Conservation (phyloP, 2,888 invertebrate species). For the Meteorus colon region DNA sequence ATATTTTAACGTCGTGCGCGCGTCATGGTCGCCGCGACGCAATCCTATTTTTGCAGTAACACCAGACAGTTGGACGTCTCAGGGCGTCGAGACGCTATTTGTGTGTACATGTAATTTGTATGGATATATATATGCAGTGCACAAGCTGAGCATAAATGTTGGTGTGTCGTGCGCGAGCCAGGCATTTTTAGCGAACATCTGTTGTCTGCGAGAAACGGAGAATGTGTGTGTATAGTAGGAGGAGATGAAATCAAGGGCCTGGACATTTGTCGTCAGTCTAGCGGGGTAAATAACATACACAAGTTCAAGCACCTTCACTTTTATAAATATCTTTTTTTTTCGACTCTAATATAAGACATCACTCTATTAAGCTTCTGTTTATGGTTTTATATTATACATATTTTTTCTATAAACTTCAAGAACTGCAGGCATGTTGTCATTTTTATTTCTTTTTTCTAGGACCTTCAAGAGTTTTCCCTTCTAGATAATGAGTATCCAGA, state of each 20-base stretch:
- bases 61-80: conserved; percentile 71
- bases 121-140: not conserved
- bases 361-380: conserved; percentile 6
- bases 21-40: conserved; percentile 5
- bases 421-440: not conserved
- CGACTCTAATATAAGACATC: not conserved
- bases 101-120: not conserved
- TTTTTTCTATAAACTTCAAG: conserved; percentile 6
- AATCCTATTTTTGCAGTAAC: conserved; percentile 67
- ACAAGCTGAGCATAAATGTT: conserved; percentile 1
- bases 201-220: conserved; percentile 45
- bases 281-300: not conserved
- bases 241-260: conserved; percentile 16
- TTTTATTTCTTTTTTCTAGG: conserved; percentile 2
- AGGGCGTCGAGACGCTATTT: conserved; percentile 38
- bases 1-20: not conserved
- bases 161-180: conserved; percentile 37
- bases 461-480: conserved; percentile 27
- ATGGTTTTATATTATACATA: conserved; percentile 1
- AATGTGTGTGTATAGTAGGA: not conserved
- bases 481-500: conserved; percentile 16
- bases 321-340: conserved; percentile 9
- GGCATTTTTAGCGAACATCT: conserved; percentile 53
- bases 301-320: conserved; percentile 26
- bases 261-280: conserved; percentile 29